A percentile compares a stretch with the other conserved stretches of the same genome.
These are phyloP conservation scores for Mus caroli DNA, from an alignment of 2,797 vertebrate genomes.

Conservation along the genomic window DNA sequence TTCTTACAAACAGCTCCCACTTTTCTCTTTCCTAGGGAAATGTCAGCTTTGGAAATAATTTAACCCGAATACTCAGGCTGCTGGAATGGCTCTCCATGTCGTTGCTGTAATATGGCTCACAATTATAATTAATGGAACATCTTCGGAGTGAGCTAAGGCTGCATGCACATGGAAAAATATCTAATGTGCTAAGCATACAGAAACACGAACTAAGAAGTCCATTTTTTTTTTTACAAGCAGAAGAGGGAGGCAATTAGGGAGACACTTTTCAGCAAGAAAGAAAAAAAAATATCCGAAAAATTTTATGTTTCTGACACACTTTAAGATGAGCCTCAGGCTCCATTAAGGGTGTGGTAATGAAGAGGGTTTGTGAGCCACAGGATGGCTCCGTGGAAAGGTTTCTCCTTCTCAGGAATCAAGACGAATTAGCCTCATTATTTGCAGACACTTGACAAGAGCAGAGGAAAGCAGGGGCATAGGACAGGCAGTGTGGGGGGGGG, in stretches of 20 bases:
- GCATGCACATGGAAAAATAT: slow-evolving; percentile 65
- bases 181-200: slow-evolving; percentile 82
- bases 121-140: slow-evolving; percentile 84
- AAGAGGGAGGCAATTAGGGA: slow-evolving; percentile 80
- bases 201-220: slow-evolving; percentile 81
- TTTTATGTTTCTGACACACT: slow-evolving; percentile 19
- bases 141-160: slow-evolving; percentile 73
- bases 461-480: neutral
- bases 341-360: slow-evolving; percentile 60
- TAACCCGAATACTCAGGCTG: slow-evolving; percentile 80
- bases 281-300: neutral
- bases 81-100: slow-evolving; percentile 78
- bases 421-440: slow-evolving; percentile 79
- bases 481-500: neutral
- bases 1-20: neutral
- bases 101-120: slow-evolving; percentile 80
- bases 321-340: slow-evolving; percentile 55
- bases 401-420: slow-evolving; percentile 69
- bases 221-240: slow-evolving; percentile 70
- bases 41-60: slow-evolving; percentile 82
- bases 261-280: slow-evolving; percentile 75
- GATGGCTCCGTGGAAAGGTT: slow-evolving; percentile 72
- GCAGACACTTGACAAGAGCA: slow-evolving; percentile 71
- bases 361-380: slow-evolving; percentile 53
- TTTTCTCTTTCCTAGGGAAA: slow-evolving; percentile 64